Base-by-base conservation (phyloP, 1,140 invertebrate species). In the Pygmarrhopalites habei region DNA sequence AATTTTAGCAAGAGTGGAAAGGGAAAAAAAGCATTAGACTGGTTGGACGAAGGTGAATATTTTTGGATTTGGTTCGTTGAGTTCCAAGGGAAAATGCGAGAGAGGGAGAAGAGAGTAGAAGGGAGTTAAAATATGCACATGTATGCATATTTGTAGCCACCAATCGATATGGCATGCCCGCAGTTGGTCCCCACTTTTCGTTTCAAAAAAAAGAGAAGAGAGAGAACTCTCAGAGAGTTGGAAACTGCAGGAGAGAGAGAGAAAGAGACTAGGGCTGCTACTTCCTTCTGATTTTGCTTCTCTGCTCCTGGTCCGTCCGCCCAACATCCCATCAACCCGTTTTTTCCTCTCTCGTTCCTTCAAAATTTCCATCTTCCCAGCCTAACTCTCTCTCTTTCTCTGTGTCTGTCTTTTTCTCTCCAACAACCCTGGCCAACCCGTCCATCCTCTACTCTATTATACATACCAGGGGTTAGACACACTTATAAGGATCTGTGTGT, bases 31-130 rank as follows among this genome's bases (percentile, higher is more conserved):
- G 53, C 53, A 56, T 56, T 56, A 56, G 30, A 23, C 39, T 56
- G 53, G 53, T 56, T 55, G 53, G 53, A 56, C 26, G 53, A 56
- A 56, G 53, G 53, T 56, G 53, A 55, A 55, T 56, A 56, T 56
- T 56, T 56, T 56, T 56, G 32, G 53, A 56, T 56, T 56, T 56
- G 53, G 53, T 56, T 56, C 53, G 53, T 39, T 56, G 53, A 41
- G 4, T 41, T 35, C 7, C 26, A 29, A 35, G 32, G 15, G 15
- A 35, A 15, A 35, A 15, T 35, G 32, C 32, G 32, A 35, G 35
- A 56, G 30, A 35, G 15, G 26, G 30, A 26, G n/a, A 30, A 47
- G 21, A 55, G 52, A 47, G 41, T 35, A 19, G 46, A 39, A 56
- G 44, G 7, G 53, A 56, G 53, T 39, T 35, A 56, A 56, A 56